Evolutionary conservation across 2,113 vertebrate species (phyloP).

Genomic region (Ammodramus savannarum): DNA sequence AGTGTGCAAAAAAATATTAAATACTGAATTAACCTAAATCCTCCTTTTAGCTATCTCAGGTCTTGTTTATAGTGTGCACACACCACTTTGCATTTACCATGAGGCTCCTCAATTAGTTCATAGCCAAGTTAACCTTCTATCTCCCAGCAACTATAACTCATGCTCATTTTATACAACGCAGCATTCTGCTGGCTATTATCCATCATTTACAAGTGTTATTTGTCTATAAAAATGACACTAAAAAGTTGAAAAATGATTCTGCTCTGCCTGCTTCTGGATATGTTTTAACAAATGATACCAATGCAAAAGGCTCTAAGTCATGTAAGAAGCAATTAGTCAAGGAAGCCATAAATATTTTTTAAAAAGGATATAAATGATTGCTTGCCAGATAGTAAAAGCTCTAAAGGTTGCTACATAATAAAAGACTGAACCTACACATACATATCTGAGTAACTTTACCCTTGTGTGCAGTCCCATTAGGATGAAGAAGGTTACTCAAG

Average conservation of each 20-base stretch:
- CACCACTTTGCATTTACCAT: conserved; percentile 70
- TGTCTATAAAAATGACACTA: conserved; percentile 84
- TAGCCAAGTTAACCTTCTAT: conserved; percentile 77
- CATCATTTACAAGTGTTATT: conserved; percentile 83
- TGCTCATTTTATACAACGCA: conserved; percentile 68
- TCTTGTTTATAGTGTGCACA: conserved; percentile 48
- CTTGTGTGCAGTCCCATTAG: conserved; percentile 38
- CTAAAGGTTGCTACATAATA: conserved; percentile 72
- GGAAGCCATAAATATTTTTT: conserved; percentile 80
- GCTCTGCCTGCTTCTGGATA: conserved; percentile 72
- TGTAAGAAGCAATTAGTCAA: conserved; percentile 79
- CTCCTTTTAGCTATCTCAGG: conserved; percentile 54
- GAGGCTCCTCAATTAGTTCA: conserved; percentile 78
- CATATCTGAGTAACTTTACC: conserved; percentile 40
- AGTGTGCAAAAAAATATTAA: conserved; percentile 31
- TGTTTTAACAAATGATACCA: conserved; percentile 76
- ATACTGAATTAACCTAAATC: conserved; percentile 57
- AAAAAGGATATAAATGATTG: conserved; percentile 77
- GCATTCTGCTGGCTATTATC: conserved; percentile 77
- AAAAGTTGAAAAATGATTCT: conserved; percentile 81
- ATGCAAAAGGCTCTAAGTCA: conserved; percentile 73
- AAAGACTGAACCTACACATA: conserved; percentile 44
- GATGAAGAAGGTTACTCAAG: conserved; percentile 33
- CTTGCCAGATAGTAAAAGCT: conserved; percentile 76
- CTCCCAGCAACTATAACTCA: conserved; percentile 77